Evolutionary conservation across 2,113 vertebrate genomes (phyloP), one percentile per base, ranked within the genome.

Genomic region (Oxyruncus cristatus): DNA sequence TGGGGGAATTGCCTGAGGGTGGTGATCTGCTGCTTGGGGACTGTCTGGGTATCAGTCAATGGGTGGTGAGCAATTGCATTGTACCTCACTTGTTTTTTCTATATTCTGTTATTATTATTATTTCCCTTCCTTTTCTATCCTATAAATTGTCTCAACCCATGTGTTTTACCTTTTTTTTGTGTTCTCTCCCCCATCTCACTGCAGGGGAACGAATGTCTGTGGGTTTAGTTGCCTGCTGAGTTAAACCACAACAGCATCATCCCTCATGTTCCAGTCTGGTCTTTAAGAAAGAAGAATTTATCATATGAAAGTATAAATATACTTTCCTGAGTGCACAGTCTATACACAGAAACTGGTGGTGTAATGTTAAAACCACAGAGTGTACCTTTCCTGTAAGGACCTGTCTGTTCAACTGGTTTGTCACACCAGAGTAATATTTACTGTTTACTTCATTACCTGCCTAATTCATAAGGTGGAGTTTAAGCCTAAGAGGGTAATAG

Each of bases 241-340:
- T 63, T 63, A 76, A 92, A 46, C 49, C 76, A 58, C 83, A 82
- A 27, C 15, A 71, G 49, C 56, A 72, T n/a, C 39, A 67, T 72
- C 24, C 10, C 21, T 79, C 53, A 30, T 61, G 81, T 94, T 85
- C 52, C 61, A 89, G 35, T 56, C 61, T 79, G 49, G 32, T 72
- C 44, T 68, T 88, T 76, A 89, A 95, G 89, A 92, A 94, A 91
- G 92, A 82, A 76, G 39, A 37, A 80, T 95, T 94, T 95, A 84
- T 73, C 55, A 71, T 52, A 52, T 15, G 50, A 8, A 58, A 58
- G 39, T 89, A 89, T 92, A 93, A 95, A 95, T 94, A 93, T 26
- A 59, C 52, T 79, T 71, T 42, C n/a, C 32, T 41, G 44, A 63
- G 77, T 80, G 41, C 65, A 39, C 58, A 75, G 74, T 78, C 49